Percentiles rank a stretch among this genome's conserved stretches.
Conservation (phyloP, 2,113 vertebrate species). For the Mionectes macconnelli region DNA sequence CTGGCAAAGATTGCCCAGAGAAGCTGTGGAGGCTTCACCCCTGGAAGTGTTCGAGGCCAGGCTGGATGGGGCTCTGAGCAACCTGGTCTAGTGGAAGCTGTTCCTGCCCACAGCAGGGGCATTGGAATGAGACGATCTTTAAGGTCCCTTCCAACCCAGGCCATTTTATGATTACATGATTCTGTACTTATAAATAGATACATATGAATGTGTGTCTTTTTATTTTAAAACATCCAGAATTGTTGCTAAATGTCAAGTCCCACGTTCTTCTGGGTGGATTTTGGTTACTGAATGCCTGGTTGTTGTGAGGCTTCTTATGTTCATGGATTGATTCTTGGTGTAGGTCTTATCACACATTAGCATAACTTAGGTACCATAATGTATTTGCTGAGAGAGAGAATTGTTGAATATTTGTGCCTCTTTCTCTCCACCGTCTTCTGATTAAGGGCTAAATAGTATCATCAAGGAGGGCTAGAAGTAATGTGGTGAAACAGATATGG, state of each 20-base stretch:
- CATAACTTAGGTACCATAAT: neutral
- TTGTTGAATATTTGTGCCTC: neutral
- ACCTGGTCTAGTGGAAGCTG: neutral
- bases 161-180: neutral
- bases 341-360: neutral
- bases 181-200: neutral
- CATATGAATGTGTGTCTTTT: neutral
- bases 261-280: neutral
- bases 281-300: neutral
- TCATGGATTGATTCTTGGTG: neutral
- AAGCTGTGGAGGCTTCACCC: neutral
- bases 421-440: neutral
- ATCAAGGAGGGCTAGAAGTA: neutral
- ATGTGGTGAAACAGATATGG: neutral
- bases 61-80: neutral
- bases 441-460: neutral
- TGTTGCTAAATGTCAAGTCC: neutral
- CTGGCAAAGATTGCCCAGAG: neutral
- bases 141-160: neutral
- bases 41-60: neutral
- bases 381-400: neutral
- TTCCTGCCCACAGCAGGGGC: neutral
- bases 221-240: neutral
- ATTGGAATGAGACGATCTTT: neutral
- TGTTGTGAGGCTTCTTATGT: neutral